Percentiles rank a stretch among this genome's conserved stretches.
phyloP scores from a whole-genome alignment of 2,888 invertebrate genomes.

The Microctonus hyperodae region DNA sequence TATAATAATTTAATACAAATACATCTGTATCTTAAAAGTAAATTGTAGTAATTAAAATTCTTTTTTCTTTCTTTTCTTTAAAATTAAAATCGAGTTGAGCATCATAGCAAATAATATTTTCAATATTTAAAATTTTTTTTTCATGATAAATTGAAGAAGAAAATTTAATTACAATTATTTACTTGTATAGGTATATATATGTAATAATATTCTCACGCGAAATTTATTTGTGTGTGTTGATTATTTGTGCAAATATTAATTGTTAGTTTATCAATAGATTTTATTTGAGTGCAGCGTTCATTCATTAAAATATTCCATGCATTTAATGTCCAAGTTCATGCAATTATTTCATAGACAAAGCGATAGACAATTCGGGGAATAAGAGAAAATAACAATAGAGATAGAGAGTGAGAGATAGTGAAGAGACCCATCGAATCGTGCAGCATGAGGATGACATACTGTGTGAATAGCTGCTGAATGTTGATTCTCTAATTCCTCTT shows the following conservation, averaged over 20 bases:
- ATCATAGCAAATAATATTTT: no score
- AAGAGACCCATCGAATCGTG: conserved; percentile 9
- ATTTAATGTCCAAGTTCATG: conserved; percentile 9
- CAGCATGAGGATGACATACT: conserved; percentile 63
- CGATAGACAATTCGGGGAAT: neutral
- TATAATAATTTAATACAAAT: no score
- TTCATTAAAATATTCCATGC: neutral
- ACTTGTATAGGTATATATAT: no score
- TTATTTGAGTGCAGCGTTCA: neutral
- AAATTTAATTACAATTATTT: no score
- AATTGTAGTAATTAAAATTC: no score
- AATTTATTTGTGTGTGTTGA: conserved; percentile 6
- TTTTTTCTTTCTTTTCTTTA: no score
- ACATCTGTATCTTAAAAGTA: no score
- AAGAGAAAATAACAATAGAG: neutral
- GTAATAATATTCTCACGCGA: no score
- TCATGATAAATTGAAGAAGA: no score
- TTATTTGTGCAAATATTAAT: conserved; percentile 11
- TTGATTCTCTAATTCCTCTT: conserved; percentile 70
- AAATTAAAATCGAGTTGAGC: no score
- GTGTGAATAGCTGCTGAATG: conserved; percentile 72
- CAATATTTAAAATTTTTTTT: no score
- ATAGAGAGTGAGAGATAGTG: no score
- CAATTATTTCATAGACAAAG: neutral
- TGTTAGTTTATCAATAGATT: neutral